A percentile compares a stretch with the other conserved stretches of the same genome.
Conservation (phyloP, 2,113 vertebrate species). For the Laticauda laticaudata region DNA sequence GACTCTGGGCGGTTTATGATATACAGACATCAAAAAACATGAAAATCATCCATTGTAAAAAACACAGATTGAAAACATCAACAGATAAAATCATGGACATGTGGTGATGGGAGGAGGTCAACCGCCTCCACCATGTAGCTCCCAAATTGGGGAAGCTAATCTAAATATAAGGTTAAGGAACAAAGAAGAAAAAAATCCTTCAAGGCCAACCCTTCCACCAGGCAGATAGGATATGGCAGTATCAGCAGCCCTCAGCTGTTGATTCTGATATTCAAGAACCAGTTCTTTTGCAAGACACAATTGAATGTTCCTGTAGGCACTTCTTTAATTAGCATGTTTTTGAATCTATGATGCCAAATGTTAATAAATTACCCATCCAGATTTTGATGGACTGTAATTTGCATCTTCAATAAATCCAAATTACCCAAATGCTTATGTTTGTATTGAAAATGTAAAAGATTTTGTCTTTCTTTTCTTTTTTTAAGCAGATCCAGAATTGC, state of each 20-base stretch:
- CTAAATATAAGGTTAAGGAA: constrained; percentile 20
- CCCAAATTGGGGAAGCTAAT: neutral
- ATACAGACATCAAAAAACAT: neutral
- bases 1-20: neutral
- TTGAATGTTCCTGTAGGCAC: neutral
- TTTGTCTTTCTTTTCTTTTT: neutral
- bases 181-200: constrained; percentile 5
- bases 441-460: neutral
- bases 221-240: neutral
- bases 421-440: neutral
- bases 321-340: neutral
- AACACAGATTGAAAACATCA: neutral
- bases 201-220: neutral
- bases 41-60: neutral
- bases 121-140: neutral
- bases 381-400: neutral
- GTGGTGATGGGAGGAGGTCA: neutral
- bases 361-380: neutral
- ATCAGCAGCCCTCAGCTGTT: neutral
- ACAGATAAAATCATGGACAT: neutral
- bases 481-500: neutral
- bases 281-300: neutral
- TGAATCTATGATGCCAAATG: neutral
- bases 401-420: neutral
- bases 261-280: neutral